A percentile compares a stretch with the other conserved stretches of the same genome.
Evolutionary conservation across 2,797 vertebrate genomes (phyloP).

Genomic region (Urocyon cinereoargenteus): DNA sequence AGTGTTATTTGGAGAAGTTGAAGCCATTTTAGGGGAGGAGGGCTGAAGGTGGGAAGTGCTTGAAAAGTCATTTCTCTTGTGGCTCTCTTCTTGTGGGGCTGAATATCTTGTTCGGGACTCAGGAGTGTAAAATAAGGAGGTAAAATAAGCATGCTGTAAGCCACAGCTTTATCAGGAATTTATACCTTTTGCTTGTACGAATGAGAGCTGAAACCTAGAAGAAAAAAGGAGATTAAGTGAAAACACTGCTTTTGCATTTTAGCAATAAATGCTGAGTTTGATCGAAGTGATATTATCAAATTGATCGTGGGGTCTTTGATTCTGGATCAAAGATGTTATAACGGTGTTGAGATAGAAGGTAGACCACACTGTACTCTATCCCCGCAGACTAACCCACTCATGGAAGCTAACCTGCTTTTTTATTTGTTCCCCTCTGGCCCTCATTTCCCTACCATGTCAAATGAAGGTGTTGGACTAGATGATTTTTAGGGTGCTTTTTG

Average conservation of each 20-base stretch:
- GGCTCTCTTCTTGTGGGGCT: not conserved
- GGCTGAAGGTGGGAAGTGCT: not conserved
- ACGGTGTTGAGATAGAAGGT: not conserved
- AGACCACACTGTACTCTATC: not conserved
- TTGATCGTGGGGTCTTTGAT: not conserved
- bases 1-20: not conserved
- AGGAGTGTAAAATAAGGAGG: slow-evolving; percentile 36
- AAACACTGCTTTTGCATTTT: not conserved
- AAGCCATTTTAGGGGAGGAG: not conserved
- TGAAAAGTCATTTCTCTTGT: slow-evolving; percentile 37
- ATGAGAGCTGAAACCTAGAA: not conserved
- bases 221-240: not conserved
- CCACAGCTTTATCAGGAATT: not conserved
- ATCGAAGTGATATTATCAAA: not conserved
- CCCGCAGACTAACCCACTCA: too few species aligned
- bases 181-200: not conserved
- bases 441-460: not conserved
- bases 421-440: not conserved
- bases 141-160: not conserved
- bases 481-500: not conserved
- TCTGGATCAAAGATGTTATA: not conserved
- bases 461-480: not conserved
- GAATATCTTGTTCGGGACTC: not conserved
- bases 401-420: not conserved
- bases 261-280: not conserved